Conservation (phyloP, 2,797 vertebrate species). For the Galaxias olidus region DNA sequence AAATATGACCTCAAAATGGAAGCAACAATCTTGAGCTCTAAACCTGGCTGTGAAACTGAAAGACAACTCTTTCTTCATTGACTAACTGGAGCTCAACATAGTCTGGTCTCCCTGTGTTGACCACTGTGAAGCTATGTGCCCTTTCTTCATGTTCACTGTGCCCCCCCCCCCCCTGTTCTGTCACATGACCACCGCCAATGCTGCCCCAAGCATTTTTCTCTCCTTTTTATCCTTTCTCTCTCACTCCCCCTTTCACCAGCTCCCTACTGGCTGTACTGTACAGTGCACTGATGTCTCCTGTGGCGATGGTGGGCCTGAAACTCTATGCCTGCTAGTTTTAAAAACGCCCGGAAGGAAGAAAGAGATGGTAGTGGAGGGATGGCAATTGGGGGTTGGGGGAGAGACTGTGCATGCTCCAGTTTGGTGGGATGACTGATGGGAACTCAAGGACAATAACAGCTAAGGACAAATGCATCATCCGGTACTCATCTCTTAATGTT, state of each 20-base stretch:
- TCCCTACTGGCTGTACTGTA: constrained; percentile 61
- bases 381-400: constrained; percentile 40
- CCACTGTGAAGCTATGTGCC: constrained; percentile 72
- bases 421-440: constrained; percentile 67
- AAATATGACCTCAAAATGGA: constrained; percentile 76
- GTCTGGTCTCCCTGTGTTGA: constrained; percentile 40
- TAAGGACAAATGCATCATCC: constrained; percentile 83
- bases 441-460: constrained; percentile 84
- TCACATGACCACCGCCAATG: constrained; percentile 67
- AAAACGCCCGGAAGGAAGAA: constrained; percentile 81
- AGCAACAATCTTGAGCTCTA: constrained; percentile 52
- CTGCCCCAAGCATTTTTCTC: constrained; percentile 71
- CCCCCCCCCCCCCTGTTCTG: constrained; percentile 28
- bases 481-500: constrained; percentile 70
- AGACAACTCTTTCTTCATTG: constrained; percentile 51
- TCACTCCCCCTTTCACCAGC: constrained; percentile 30
- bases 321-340: constrained; percentile 79
- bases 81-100: constrained; percentile 40
- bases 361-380: constrained; percentile 71
- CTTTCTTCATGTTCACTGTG: constrained; percentile 74
- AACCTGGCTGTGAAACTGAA: constrained; percentile 62
- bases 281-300: constrained; percentile 74
- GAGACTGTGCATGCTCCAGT: constrained; percentile 66
- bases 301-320: constrained; percentile 75
- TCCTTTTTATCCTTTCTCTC: constrained; percentile 52